Evolutionary conservation across 2,113 vertebrate genomes (phyloP).

Genomic region (Aphyosemion australe): DNA sequence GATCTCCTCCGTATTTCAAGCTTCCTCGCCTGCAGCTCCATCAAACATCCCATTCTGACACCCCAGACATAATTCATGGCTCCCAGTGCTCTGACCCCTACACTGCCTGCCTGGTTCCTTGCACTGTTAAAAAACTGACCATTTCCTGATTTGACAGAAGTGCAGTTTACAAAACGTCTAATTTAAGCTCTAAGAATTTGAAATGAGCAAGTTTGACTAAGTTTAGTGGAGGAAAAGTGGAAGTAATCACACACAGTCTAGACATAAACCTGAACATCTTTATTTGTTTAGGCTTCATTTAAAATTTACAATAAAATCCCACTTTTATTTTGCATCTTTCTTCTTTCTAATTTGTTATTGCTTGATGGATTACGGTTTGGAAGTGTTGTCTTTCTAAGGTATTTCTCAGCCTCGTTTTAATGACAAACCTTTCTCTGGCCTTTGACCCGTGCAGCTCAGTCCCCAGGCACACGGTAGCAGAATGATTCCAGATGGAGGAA

Average conservation of each 20-base stretch:
- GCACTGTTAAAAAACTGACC: background rate
- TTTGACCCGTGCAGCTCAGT: conserved; percentile 60
- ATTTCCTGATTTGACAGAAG: background rate
- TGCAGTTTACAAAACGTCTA: background rate
- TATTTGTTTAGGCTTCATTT: background rate
- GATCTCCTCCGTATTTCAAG: conserved; percentile 11
- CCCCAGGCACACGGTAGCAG: conserved; percentile 68
- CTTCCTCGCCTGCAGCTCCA: background rate
- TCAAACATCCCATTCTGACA: conserved; percentile 1
- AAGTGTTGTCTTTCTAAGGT: conserved; percentile 31
- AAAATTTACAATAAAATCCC: conserved; percentile 17
- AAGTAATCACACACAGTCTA: background rate
- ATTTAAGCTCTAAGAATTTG: background rate
- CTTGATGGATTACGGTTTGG: conserved; percentile 29
- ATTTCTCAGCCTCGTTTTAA: conserved; percentile 68
- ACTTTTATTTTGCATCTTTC: conserved; percentile 25
- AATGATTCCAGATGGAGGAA: conserved; percentile 77
- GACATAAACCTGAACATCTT: background rate
- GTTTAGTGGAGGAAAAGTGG: too few species aligned
- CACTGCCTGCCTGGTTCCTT: conserved; percentile 17
- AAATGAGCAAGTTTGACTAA: too few species aligned
- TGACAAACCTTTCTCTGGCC: conserved; percentile 72
- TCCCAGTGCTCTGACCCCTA: conserved; percentile 4
- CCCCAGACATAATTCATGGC: background rate
- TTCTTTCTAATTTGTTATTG: conserved; percentile 36